Conservation (phyloP, 2,113 vertebrate species). For the Microcebus lehilahytsara region DNA sequence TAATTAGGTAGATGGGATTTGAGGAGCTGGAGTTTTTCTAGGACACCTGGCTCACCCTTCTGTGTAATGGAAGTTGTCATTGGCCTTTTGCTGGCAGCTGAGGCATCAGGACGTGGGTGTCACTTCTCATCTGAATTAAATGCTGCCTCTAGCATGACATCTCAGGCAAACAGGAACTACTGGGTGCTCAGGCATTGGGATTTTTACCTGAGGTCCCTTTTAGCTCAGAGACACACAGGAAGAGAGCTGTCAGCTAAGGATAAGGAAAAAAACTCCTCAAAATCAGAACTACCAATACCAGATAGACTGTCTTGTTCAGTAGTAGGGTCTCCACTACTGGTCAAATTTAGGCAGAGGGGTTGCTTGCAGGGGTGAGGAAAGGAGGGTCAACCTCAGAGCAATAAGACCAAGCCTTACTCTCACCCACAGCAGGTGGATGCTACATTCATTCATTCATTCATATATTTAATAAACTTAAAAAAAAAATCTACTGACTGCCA, state of each 20-base stretch:
- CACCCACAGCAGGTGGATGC: not conserved
- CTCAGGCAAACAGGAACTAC: constrained; percentile 4
- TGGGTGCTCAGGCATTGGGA: not conserved
- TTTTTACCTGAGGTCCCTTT: constrained; percentile 38
- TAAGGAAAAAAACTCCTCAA: not conserved
- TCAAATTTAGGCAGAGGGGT: not conserved
- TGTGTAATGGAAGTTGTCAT: constrained; percentile 76
- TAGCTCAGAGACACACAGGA: not conserved
- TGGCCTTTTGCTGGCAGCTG: constrained; percentile 69
- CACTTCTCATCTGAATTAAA: constrained; percentile 74
- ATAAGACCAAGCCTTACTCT: not conserved
- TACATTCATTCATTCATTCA: not conserved
- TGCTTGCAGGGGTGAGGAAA: not conserved
- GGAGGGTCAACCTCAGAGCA: not conserved
- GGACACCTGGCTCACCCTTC: constrained; percentile 73
- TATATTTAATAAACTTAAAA: not conserved
- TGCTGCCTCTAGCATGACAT: constrained; percentile 37
- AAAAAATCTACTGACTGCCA: not conserved
- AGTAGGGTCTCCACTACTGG: not conserved
- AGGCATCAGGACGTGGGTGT: constrained; percentile 64
- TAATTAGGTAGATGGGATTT: constrained; percentile 65
- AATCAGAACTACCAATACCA: not conserved
- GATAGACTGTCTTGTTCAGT: not conserved
- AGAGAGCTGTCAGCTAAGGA: not conserved
- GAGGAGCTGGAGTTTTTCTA: constrained; percentile 64